A percentile compares a stretch with the other conserved stretches of the same genome.
Conservation (phyloP, 2,888 invertebrate species). For the Steinernema scapterisci region DNA sequence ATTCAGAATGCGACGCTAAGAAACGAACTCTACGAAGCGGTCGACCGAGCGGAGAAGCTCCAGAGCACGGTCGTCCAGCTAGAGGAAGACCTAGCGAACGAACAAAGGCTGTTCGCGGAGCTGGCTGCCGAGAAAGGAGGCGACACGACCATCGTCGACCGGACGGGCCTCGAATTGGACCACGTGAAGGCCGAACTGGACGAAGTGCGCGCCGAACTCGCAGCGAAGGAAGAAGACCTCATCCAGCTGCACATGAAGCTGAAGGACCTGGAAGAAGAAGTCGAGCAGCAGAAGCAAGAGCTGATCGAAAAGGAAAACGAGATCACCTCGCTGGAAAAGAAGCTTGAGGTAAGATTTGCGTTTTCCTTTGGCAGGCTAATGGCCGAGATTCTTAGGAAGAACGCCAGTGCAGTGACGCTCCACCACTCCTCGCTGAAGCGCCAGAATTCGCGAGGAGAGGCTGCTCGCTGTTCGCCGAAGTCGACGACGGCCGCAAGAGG, state of each 20-base stretch:
- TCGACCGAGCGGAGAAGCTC: too few species aligned
- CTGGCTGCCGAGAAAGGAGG: background rate
- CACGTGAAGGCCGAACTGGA: background rate
- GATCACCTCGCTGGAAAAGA: background rate
- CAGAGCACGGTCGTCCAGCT: background rate
- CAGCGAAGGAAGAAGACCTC: background rate
- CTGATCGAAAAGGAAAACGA: background rate
- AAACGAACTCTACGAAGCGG: too few species aligned
- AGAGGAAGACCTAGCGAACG: background rate
- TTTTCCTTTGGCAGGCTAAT: too few species aligned
- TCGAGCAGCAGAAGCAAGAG: background rate
- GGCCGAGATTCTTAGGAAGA: background rate
- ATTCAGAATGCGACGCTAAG: too few species aligned
- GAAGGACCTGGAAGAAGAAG: background rate
- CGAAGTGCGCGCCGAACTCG: background rate
- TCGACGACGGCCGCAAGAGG: background rate
- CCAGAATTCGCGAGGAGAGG: background rate
- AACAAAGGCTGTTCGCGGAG: background rate
- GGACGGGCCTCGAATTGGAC: background rate
- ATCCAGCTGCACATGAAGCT: background rate
- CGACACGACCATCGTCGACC: background rate
- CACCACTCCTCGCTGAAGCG: background rate
- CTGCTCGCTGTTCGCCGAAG: constrained; percentile 3
- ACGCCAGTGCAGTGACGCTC: background rate
- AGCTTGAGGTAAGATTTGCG: background rate